Percentiles rank a stretch among this genome's conserved stretches.
phyloP scores from a whole-genome alignment of 1,140 invertebrate species.

The Heliconius himera region DNA sequence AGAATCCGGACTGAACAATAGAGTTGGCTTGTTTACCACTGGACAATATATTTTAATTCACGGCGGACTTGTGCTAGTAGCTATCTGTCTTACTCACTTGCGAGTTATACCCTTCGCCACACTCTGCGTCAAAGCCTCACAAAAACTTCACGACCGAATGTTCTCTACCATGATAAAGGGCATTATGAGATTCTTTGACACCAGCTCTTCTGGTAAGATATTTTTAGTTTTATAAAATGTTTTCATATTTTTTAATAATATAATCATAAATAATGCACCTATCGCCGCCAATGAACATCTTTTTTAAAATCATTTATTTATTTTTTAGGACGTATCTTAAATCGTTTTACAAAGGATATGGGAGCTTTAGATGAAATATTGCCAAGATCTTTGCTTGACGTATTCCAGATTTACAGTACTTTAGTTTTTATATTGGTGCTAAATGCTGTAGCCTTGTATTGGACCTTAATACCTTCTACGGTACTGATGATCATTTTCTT shows the following conservation, averaged over 20 bases:
- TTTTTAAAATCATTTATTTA: constrained; percentile 8
- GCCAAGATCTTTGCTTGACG: constrained; percentile 90
- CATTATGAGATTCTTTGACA: constrained; percentile 92
- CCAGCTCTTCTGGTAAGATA: constrained; percentile 86
- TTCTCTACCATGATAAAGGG: constrained; percentile 85
- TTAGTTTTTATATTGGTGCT: constrained; percentile 83
- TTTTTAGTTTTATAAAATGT: not conserved
- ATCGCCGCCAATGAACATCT: not conserved
- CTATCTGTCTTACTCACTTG: constrained; percentile 59
- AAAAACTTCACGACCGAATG: constrained; percentile 85
- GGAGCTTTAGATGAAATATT: constrained; percentile 92
- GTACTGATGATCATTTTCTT: constrained; percentile 86
- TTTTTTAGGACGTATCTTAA: constrained; percentile 85
- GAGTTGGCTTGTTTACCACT: constrained; percentile 68
- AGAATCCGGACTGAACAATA: constrained; percentile 64
- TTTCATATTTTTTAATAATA: not conserved
- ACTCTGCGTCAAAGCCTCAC: constrained; percentile 83
- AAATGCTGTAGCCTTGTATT: constrained; percentile 88
- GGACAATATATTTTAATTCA: constrained; percentile 69
- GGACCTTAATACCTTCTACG: constrained; percentile 86
- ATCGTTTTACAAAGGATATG: constrained; percentile 89
- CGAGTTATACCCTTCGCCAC: constrained; percentile 83
- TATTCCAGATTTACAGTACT: constrained; percentile 85
- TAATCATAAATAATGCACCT: no score
- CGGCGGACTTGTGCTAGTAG: constrained; percentile 48